phyloP scores from a whole-genome alignment of 2,797 vertebrate species.

The Neosalanx taihuensis region DNA sequence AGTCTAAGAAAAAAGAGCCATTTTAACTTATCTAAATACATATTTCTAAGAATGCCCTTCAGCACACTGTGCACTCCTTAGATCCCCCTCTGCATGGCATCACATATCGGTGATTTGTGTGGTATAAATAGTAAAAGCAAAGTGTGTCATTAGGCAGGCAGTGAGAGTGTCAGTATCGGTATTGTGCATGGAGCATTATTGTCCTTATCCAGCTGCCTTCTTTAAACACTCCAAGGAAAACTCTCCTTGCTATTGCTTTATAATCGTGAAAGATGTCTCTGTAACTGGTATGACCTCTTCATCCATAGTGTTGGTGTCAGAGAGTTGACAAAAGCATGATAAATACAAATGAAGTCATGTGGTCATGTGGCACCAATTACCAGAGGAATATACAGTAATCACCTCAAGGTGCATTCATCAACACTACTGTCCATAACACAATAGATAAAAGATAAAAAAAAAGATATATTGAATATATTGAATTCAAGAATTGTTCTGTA shows the following conservation, averaged over 20 bases:
- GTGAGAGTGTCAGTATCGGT: background rate
- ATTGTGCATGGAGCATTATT: conserved; percentile 4
- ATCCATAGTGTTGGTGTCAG: conserved; percentile 29
- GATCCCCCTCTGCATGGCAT: conserved; percentile 35
- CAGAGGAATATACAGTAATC: conserved; percentile 4
- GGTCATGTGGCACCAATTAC: conserved; percentile 23
- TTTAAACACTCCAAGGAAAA: conserved; percentile 54
- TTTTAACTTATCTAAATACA: conserved; percentile 61
- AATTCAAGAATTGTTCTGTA: background rate
- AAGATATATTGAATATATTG: background rate
- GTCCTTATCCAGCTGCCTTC: conserved; percentile 52
- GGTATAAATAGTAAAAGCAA: conserved; percentile 21
- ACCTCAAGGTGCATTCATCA: conserved; percentile 23
- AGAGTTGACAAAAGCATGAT: conserved; percentile 51
- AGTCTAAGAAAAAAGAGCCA: conserved; percentile 49
- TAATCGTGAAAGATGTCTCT: conserved; percentile 58
- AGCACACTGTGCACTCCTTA: conserved; percentile 23
- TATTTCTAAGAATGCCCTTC: conserved; percentile 42
- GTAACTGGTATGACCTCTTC: conserved; percentile 50
- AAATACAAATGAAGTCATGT: conserved; percentile 36
- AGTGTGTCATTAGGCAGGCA: conserved; percentile 27
- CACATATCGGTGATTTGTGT: conserved; percentile 38
- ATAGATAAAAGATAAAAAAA: conserved; percentile 32
- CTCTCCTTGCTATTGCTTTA: conserved; percentile 54
- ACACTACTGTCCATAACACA: conserved; percentile 26